phyloP scores from a whole-genome alignment of 2,113 vertebrate genomes.

The Rousettus leschenaultii region DNA sequence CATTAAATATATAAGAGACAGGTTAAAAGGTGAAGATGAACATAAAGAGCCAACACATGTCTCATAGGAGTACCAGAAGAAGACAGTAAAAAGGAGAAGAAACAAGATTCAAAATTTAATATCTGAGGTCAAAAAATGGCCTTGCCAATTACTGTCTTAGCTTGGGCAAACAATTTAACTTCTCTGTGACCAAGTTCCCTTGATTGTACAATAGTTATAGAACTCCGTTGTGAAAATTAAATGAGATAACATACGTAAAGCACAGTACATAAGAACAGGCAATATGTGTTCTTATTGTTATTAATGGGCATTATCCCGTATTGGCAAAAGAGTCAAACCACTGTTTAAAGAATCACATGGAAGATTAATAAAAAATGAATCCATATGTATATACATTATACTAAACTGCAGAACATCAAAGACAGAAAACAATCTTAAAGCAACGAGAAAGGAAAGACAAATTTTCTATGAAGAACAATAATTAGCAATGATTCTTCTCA shows the following conservation, averaged over 20 bases:
- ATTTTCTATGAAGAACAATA: not conserved
- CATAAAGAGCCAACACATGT: not conserved
- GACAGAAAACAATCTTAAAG: not conserved
- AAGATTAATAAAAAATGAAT: conserved; percentile 14
- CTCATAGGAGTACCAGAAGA: not conserved
- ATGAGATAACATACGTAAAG: not conserved
- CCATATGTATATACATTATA: not conserved
- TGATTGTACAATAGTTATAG: not conserved
- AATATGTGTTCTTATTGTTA: not conserved
- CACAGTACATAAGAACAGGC: not conserved
- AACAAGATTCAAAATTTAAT: not conserved
- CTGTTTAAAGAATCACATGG: not conserved
- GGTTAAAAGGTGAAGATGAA: not conserved
- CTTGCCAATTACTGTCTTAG: not conserved
- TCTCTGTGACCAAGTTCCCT: not conserved
- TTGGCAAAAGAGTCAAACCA: not conserved
- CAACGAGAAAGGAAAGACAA: not conserved
- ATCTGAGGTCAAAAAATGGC: not conserved
- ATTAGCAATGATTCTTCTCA: not conserved
- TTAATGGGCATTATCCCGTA: not conserved
- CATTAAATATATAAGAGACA: not conserved
- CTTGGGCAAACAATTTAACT: not conserved
- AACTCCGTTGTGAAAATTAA: not conserved
- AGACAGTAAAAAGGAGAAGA: not conserved
- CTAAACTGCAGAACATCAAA: not conserved